Evolutionary conservation across 2,113 vertebrate genomes (phyloP).

Genomic region (Eonycteris spelaea): DNA sequence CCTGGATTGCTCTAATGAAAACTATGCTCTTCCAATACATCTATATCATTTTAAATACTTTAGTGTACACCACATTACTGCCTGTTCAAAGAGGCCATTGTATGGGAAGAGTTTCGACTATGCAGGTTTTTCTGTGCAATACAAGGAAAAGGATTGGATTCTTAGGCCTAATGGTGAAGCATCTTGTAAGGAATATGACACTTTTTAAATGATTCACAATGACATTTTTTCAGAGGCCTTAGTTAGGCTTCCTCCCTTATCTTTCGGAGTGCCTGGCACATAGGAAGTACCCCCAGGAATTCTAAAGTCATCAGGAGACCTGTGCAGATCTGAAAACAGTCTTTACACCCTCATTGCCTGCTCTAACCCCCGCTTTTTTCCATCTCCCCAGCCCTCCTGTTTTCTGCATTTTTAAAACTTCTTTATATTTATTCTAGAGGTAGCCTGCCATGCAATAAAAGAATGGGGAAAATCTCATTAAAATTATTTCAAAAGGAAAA

Average conservation of each 20-base stretch:
- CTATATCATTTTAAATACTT: neutral
- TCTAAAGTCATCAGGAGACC: conserved; percentile 25
- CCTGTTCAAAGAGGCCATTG: neutral
- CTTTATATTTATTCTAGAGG: conserved; percentile 67
- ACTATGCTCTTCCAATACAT: neutral
- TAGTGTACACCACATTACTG: neutral
- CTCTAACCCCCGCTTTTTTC: conserved; percentile 42
- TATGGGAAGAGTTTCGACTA: neutral
- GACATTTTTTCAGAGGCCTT: neutral
- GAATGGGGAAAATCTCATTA: conserved; percentile 69
- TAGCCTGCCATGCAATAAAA: conserved; percentile 65
- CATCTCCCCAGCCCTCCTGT: conserved; percentile 59
- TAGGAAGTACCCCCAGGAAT: conserved; percentile 17
- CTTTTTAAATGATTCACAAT: neutral
- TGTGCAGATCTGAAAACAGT: neutral
- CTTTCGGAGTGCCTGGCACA: neutral
- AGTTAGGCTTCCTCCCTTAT: neutral
- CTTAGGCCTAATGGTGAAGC: neutral
- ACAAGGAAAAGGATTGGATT: neutral
- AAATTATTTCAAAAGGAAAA: conserved; percentile 73
- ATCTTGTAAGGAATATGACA: neutral
- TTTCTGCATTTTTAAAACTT: conserved; percentile 59
- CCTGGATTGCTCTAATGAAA: neutral
- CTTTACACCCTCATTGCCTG: neutral
- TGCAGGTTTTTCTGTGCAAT: neutral